phyloP scores from a whole-genome alignment of 2,888 invertebrate species.

The Aspidiotus destructor region DNA sequence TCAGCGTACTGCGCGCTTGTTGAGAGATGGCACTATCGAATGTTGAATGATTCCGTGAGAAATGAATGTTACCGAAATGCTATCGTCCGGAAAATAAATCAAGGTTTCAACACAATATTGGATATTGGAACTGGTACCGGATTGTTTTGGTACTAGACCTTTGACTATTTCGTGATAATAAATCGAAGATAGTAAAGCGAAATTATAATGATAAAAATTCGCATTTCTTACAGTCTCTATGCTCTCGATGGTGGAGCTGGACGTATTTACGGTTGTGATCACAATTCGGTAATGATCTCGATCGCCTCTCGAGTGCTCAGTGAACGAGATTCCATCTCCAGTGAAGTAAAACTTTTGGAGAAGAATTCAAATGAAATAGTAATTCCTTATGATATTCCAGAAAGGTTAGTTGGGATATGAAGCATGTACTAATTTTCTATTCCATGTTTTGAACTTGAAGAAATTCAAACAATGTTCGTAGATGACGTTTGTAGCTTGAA shows the following conservation, averaged over 20 bases:
- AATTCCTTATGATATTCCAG: slow-evolving; percentile 47
- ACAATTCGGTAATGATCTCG: slow-evolving; percentile 52
- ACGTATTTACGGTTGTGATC: slow-evolving; percentile 58
- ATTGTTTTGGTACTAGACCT: slow-evolving; percentile 48
- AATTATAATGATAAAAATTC: background rate
- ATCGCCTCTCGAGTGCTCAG: slow-evolving; percentile 52
- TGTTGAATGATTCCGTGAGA: slow-evolving; percentile 64
- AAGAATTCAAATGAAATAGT: slow-evolving; percentile 52
- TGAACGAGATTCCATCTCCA: slow-evolving; percentile 43
- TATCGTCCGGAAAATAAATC: slow-evolving; percentile 48
- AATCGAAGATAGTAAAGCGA: too few species aligned
- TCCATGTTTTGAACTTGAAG: background rate
- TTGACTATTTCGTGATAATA: too few species aligned
- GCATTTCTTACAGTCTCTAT: slow-evolving; percentile 48
- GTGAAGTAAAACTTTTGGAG: slow-evolving; percentile 47
- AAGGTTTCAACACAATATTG: slow-evolving; percentile 50
- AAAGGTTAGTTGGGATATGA: slow-evolving; percentile 41
- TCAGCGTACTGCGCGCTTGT: slow-evolving; percentile 58
- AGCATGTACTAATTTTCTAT: background rate
- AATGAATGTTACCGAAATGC: slow-evolving; percentile 58
- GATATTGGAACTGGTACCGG: slow-evolving; percentile 74
- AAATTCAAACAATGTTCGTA: background rate
- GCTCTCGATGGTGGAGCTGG: slow-evolving; percentile 50
- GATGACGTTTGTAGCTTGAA: background rate
- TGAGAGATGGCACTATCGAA: slow-evolving; percentile 71